Conservation (phyloP, 2,888 invertebrate genomes). For the Antheraea yamamai region DNA sequence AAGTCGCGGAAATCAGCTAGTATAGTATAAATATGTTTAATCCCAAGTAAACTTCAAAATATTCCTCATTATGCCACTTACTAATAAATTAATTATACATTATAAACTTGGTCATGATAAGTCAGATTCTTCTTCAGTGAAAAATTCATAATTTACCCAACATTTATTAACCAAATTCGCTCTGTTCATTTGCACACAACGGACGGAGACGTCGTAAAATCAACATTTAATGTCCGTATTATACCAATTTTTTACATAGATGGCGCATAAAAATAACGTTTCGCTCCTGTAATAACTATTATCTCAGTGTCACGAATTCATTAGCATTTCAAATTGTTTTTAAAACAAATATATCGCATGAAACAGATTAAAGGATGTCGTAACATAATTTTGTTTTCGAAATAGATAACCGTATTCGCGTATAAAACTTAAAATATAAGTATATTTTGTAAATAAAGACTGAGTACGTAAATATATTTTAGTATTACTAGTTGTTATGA, state of each 20-base stretch:
- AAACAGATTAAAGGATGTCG: not conserved
- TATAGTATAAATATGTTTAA: not conserved
- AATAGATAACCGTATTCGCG: not conserved
- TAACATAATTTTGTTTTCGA: not conserved
- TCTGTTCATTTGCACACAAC: slow-evolving; percentile 10
- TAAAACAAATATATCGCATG: slow-evolving; percentile 17
- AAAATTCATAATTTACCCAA: not conserved
- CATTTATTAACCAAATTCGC: not conserved
- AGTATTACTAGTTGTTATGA: no score
- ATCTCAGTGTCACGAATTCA: slow-evolving; percentile 8
- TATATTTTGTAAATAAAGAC: no score
- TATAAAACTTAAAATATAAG: not conserved
- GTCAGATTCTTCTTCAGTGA: not conserved
- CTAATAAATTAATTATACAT: not conserved
- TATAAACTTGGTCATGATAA: not conserved
- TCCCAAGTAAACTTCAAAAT: not conserved
- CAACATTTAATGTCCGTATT: slow-evolving; percentile 5
- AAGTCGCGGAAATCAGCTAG: no score
- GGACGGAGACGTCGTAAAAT: not conserved
- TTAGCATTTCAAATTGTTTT: slow-evolving; percentile 11
- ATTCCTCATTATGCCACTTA: not conserved
- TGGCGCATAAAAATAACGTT: not conserved
- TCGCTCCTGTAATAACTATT: slow-evolving; percentile 8
- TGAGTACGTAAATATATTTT: no score
- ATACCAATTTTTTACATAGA: not conserved